Evolutionary conservation across 2,797 vertebrate species (phyloP), one percentile per base, ranked within the genome.

Genomic region (Alauda arvensis): DNA sequence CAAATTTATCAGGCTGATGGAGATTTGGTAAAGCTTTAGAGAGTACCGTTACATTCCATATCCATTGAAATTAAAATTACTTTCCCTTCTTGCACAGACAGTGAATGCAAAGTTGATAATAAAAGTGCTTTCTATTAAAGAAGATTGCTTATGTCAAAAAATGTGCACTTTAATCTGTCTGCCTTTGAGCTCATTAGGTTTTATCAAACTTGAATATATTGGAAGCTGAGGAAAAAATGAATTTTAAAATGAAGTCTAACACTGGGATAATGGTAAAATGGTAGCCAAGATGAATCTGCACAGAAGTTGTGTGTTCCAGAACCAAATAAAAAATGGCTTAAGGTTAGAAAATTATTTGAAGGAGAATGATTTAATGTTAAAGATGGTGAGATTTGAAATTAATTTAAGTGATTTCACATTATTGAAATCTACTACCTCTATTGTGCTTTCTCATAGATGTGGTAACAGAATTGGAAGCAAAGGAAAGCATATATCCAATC

Each of bases 91-190:
- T 83, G 59, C 34, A 69, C 24, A 81, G 84, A 71, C 92, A 88
- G 69, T 18, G 46, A 90, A 90, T 80, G 53, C n/a, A 83, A 88
- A 88, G 60, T 90, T 94, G 39, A 55, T 85, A 88, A 88, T 91
- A 86, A 84, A 88, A 91, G 61, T 77, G 48, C 29, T 55, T 92
- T 86, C 72, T 83, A 56, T 86, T 89, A 91, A 93, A 84, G 80
- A 77, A 93, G 83, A 93, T 92, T 82, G 71, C 78, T 80, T 77
- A 65, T 86, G 85, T 92, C 71, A 93, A 77, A 77, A 92, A 93
- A 37, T 79, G 51, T 17, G 4, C n/a, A 18, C 68, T 88, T 84
- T 81, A 93, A 92, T 95, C 75, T 61, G 53, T 37, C 85, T 92
- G 77, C 46, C 65, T 93, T 85, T 84, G 80, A 89, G 62, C 75